phyloP scores from a whole-genome alignment of 2,113 vertebrate genomes.

The Triplophysa dalaica region DNA sequence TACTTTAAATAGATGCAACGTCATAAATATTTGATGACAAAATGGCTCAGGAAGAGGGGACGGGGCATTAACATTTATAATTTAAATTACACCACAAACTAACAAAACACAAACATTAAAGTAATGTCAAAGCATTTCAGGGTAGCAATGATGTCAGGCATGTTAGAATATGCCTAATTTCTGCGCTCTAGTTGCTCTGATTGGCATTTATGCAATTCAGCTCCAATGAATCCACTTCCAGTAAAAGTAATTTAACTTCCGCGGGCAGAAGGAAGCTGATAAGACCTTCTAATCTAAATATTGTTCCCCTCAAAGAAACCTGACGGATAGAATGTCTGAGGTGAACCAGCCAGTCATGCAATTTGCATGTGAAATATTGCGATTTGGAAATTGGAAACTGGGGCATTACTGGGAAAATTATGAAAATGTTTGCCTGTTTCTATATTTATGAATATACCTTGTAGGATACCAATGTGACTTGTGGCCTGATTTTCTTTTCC shows the following conservation, averaged over 20 bases:
- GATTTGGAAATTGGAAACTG: neutral
- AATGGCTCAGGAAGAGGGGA: neutral
- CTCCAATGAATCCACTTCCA: neutral
- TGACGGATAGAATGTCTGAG: neutral
- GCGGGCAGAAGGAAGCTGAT: neutral
- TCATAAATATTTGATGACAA: constrained; percentile 2
- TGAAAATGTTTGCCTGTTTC: neutral
- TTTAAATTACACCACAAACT: too few relatives aligned
- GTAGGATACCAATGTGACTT: too few relatives aligned
- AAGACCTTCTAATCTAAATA: constrained; percentile 2
- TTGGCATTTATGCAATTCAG: neutral
- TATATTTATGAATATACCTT: neutral
- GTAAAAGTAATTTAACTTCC: constrained; percentile 25
- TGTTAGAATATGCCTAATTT: too few relatives aligned
- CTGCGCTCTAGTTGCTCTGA: neutral
- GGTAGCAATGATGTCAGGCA: too few relatives aligned
- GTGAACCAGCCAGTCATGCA: neutral
- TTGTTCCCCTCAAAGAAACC: neutral
- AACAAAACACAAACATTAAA: too few relatives aligned
- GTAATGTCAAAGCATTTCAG: too few relatives aligned
- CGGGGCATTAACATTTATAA: neutral
- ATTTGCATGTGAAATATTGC: neutral
- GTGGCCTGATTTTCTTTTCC: too few relatives aligned
- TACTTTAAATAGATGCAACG: neutral
- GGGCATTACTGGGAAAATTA: neutral